These are phyloP conservation scores for Priocnemis perturbator DNA, from an alignment of 2,888 invertebrate species.

Conservation along the genomic window DNA sequence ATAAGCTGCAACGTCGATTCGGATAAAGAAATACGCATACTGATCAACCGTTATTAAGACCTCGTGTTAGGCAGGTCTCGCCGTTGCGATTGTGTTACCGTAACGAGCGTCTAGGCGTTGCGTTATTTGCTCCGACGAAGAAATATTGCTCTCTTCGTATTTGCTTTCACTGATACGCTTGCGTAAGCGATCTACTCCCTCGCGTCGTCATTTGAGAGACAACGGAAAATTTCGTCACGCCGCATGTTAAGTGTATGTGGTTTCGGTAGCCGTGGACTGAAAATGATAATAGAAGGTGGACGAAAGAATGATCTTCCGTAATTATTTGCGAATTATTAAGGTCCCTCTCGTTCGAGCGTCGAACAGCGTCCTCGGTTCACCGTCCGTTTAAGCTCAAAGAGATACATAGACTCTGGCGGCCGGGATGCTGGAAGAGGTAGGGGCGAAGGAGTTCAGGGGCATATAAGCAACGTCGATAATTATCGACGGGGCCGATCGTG, in stretches of 20 bases:
- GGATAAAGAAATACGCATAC: neutral
- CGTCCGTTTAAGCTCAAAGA: slow-evolving; percentile 24
- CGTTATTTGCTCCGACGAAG: slow-evolving; percentile 1
- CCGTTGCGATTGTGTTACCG: neutral
- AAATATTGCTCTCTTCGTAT: slow-evolving; percentile 11
- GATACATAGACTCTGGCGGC: slow-evolving; percentile 6
- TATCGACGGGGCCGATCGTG: slow-evolving; percentile 52
- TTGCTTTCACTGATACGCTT: too few species aligned
- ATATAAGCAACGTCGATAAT: slow-evolving; percentile 50
- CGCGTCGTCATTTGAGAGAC: too few species aligned
- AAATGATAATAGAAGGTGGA: too few species aligned
- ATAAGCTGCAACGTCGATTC: too few species aligned
- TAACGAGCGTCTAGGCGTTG: slow-evolving; percentile 11
- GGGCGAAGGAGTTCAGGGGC: slow-evolving; percentile 17
- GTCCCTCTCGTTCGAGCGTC: neutral
- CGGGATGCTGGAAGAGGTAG: neutral
- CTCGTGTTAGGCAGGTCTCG: neutral
- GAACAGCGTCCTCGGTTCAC: slow-evolving; percentile 18
- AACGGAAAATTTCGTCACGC: too few species aligned
- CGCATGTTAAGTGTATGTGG: too few species aligned
- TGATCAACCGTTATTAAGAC: neutral
- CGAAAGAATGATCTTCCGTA: too few species aligned
- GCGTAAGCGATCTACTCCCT: too few species aligned
- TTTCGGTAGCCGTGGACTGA: too few species aligned
- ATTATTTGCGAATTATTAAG: too few species aligned